Conservation (phyloP, 2,113 vertebrate species). For the Sitta europaea region DNA sequence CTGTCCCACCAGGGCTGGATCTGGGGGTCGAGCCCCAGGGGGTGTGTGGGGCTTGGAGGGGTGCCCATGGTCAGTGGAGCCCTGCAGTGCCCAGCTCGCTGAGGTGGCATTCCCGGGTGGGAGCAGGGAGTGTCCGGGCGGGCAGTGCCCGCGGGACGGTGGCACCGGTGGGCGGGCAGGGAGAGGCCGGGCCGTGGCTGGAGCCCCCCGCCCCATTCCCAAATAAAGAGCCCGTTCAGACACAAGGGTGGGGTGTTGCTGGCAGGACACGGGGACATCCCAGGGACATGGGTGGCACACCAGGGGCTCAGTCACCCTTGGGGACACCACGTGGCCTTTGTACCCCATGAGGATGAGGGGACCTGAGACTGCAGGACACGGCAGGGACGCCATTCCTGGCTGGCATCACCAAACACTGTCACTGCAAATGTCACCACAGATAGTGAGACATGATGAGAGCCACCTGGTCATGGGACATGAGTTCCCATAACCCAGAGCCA, state of each 20-base stretch:
- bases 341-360: fast-evolving
- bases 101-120: not conserved
- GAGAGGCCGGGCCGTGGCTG: not conserved
- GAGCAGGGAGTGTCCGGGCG: fast-evolving
- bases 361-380: not conserved
- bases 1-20: fast-evolving
- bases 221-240: not conserved
- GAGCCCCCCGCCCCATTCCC: fast-evolving
- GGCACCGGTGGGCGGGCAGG: fast-evolving
- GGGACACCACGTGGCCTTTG: not conserved
- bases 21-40: fast-evolving
- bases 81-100: fast-evolving
- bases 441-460: fast-evolving
- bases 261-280: not conserved
- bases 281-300: not conserved
- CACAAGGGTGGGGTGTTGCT: fast-evolving
- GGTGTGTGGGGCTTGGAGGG: fast-evolving
- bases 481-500: not conserved
- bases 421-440: not conserved
- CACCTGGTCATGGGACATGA: fast-evolving
- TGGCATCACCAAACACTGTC: not conserved
- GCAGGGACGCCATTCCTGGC: not conserved
- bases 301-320: fast-evolving
- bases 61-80: not conserved
- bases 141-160: not conserved